Evolutionary conservation across 2,797 vertebrate genomes (phyloP), one percentile per base, ranked within the genome.

Genomic region (Pangasius larnaudii): DNA sequence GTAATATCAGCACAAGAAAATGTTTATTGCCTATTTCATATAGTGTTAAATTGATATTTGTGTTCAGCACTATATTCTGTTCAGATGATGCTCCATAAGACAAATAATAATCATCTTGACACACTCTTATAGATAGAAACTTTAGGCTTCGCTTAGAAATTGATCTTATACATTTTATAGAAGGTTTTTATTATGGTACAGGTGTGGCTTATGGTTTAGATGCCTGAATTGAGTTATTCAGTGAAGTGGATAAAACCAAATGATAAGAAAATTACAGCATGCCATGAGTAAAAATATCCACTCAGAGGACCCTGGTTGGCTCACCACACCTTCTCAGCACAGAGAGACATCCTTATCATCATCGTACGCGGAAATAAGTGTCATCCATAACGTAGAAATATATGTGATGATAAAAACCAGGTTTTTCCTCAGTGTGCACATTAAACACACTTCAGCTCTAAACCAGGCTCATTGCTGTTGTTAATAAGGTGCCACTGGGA

Each of bases 221-320:
- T 9, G 19, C 22, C 33, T n/a, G 49, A 53, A 30, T 33, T 22
- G 6, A 80, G 33, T 59, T 59, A 27, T 74, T 74, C n/a, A 80
- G 42, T 0, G 1, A 75, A 75, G 59, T 65, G 61, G 5, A 75
- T 63, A 53, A 75, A 53, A 51, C 42, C 58, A 27, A 36, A 65
- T 56, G 18, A 78, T 58, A 42, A 78, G 82, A 78, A 85, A 88
- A 88, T 88, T 69, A 78, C 82, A 85, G 18, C 61, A 74, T 87
- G 78, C 83, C 72, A 75, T 78, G 75, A 78, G 49, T 78, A 59
- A 71, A 72, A 72, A 82, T 72, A 72, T 71, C 51, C 65, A 59
- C 51, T 59, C 39, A 49, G 16, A 87, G 49, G 49, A 27, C 59
- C 30, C n/a, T 58, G 58, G 22, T 27, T 59, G 33, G 33, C 22